Evolutionary conservation across 2,888 invertebrate genomes (phyloP).

Genomic region (Cephus sareptanus): DNA sequence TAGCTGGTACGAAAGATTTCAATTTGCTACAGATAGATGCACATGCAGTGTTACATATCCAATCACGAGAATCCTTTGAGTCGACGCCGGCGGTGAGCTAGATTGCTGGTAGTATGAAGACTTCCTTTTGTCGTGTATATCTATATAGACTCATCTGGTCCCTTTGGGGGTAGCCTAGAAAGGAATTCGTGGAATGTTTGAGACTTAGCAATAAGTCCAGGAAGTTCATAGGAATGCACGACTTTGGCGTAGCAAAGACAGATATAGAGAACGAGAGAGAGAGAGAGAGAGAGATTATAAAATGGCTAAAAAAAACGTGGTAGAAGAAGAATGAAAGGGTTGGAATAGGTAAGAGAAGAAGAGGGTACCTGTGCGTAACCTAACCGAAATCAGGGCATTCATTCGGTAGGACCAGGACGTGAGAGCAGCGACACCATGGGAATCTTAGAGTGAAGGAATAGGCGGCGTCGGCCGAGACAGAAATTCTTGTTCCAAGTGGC

Average conservation of each 20-base stretch:
- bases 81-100: not conserved
- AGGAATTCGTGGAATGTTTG: not conserved
- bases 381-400: constrained; percentile 1
- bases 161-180: not conserved
- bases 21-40: not conserved
- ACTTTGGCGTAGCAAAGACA: not conserved
- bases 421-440: constrained; percentile 5
- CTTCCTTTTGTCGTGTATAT: not conserved
- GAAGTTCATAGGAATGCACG: not conserved
- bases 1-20: not conserved
- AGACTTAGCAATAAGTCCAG: not conserved
- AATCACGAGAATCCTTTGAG: not conserved
- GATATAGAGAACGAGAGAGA: too few relatives aligned
- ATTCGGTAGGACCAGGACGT: not conserved
- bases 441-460: not conserved
- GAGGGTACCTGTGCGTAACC: not conserved
- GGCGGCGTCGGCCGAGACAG: not conserved
- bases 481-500: not conserved
- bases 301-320: not conserved
- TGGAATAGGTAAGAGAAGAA: not conserved
- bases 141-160: not conserved
- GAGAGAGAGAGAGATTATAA: not conserved
- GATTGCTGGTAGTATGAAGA: not conserved
- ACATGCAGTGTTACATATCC: not conserved
- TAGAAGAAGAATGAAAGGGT: not conserved